Base-by-base conservation (phyloP, 2,113 vertebrate genomes). In the Zapus hudsonius region DNA sequence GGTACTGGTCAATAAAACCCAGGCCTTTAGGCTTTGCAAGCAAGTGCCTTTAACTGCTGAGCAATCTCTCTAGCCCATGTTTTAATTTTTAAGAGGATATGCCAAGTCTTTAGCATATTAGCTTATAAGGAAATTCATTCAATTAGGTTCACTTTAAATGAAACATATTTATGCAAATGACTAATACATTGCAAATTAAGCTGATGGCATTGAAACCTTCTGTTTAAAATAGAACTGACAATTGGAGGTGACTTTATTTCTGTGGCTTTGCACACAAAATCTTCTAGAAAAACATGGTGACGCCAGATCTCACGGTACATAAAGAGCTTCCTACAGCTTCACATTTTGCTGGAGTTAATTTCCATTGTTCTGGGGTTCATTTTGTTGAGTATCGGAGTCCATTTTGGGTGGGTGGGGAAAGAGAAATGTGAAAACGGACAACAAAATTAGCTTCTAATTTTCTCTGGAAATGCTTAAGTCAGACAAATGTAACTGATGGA, bases 191-290 rank as follows among this genome's bases (percentile, higher is more conserved):
- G 72, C 81, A 84, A 86, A 92, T 95, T 90, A 74, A 89, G 63
- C 31, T 75, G 94, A 89, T 94, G 95, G 81, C 87, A 79, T 96
- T 96, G 95, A 84, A 93, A 96, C 81, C 75, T 64, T 94, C 75
- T 82, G 38, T 80, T 95, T 40, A 84, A 80, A 96, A 96, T 96
- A 96, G 94, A 92, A 79, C 63, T 33, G 47, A 74, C 76, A 87
- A 36, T 89, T 91, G 72, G 52, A 84, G 91, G 76, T 87, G 80
- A 66, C 85, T 90, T 91, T 93, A 80, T 94, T 94, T 86, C 91
- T 95, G 67, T 66, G 83, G 57, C 84, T 89, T 90, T 88, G 52
- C 87, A 52, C 52, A 52, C 52, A 76, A 11, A 36, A 83, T 84
- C 86, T 88, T 40, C 20, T 61, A 44, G 55, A 33, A 59, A 64